A percentile compares a stretch with the other conserved stretches of the same genome.
Evolutionary conservation across 1,140 invertebrate genomes (phyloP).

Genomic region (Microvelia longipes): DNA sequence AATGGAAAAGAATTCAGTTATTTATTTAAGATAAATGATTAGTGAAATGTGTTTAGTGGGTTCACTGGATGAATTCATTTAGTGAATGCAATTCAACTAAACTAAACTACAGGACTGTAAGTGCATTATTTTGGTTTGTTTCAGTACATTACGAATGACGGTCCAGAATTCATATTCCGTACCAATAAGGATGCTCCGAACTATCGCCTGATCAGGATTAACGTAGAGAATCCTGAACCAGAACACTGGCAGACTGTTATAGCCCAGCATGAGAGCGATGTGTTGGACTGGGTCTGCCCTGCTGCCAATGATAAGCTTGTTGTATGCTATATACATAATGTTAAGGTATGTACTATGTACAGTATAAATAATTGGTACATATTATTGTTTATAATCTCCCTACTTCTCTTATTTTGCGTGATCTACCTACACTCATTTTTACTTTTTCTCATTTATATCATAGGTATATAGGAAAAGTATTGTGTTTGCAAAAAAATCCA

Average conservation of each 20-base stretch:
- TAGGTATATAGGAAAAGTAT: too few species aligned
- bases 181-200: slow-evolving; percentile 91
- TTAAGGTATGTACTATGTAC: slow-evolving; percentile 50
- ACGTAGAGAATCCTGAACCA: slow-evolving; percentile 60
- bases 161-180: slow-evolving; percentile 63
- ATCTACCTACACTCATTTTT: neutral
- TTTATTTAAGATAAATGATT: too few species aligned
- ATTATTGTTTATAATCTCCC: neutral
- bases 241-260: slow-evolving; percentile 74
- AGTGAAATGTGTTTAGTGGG: too few species aligned
- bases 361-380: neutral
- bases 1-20: too few species aligned
- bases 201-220: slow-evolving; percentile 74
- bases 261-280: slow-evolving; percentile 68
- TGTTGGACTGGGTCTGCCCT: slow-evolving; percentile 72
- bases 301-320: slow-evolving; percentile 79
- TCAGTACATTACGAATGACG: slow-evolving; percentile 84
- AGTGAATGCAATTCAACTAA: too few species aligned
- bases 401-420: neutral
- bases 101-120: too few species aligned
- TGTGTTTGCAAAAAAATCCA: too few species aligned
- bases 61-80: too few species aligned
- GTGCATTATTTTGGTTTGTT: slow-evolving; percentile 27
- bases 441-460: too few species aligned
- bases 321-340: slow-evolving; percentile 82